These are phyloP conservation scores for Poecilia velifera DNA, from an alignment of 2,797 vertebrate genomes.

Conservation along the genomic window DNA sequence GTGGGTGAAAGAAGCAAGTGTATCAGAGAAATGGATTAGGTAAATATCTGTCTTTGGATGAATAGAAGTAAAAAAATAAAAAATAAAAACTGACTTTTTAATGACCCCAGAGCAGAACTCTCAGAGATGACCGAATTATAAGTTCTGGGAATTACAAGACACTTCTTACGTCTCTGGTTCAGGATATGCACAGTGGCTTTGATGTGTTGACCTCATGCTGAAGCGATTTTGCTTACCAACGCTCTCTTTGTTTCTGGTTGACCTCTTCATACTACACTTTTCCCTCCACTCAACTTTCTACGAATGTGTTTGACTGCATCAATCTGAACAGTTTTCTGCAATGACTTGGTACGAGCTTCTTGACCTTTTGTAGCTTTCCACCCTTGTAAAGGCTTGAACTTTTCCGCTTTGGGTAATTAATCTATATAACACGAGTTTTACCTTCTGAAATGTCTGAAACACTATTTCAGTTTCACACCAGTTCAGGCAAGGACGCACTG, in stretches of 20 bases:
- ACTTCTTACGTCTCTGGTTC: not conserved
- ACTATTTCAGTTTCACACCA: conserved; percentile 16
- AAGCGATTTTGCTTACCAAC: not conserved
- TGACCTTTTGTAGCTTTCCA: not conserved
- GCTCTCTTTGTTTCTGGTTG: not conserved
- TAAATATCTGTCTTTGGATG: not conserved
- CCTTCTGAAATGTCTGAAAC: conserved; percentile 5
- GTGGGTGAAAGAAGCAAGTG: not conserved
- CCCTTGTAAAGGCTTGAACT: not conserved
- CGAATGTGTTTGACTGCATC: not conserved
- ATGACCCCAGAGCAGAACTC: not conserved
- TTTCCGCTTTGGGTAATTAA: not conserved
- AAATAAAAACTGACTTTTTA: not conserved
- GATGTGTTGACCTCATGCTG: not conserved
- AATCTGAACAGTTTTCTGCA: not conserved
- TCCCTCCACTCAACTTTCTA: not conserved
- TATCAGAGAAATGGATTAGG: not conserved
- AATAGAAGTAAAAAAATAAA: not conserved
- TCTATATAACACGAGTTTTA: not conserved
- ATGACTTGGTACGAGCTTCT: not conserved
- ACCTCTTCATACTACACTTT: not conserved
- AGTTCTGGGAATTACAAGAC: not conserved
- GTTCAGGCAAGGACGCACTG: conserved; percentile 68
- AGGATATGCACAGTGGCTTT: not conserved
- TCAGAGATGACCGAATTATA: not conserved